Conservation (phyloP, 2,113 vertebrate genomes). For the Rhombomys opimus region DNA sequence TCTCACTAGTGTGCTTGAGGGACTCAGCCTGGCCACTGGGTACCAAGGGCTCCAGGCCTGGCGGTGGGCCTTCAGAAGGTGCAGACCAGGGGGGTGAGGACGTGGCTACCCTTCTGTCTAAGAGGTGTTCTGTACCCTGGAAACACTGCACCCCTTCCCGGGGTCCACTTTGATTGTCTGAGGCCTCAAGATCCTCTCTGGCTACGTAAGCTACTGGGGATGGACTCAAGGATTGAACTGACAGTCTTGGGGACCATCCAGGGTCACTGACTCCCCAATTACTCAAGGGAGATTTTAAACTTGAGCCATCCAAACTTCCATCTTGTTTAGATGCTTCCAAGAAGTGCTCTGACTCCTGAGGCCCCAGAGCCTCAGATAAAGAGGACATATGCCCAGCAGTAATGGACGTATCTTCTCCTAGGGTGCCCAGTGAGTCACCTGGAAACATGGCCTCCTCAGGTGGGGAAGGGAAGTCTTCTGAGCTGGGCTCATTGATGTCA, state of each 20-base stretch:
- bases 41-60: not conserved
- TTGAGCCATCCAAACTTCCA: not conserved
- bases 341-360: not conserved
- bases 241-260: not conserved
- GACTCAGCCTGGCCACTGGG: not conserved
- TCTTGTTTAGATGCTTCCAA: not conserved
- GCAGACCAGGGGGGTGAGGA: too few species aligned
- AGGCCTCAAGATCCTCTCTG: slow-evolving; percentile 57
- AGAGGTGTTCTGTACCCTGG: not conserved
- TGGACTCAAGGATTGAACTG: not conserved
- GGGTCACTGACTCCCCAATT: not conserved
- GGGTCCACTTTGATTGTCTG: slow-evolving; percentile 74
- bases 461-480: slow-evolving; percentile 82
- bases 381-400: slow-evolving; percentile 76
- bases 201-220: not conserved
- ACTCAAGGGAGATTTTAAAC: not conserved
- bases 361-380: slow-evolving; percentile 26
- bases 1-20: not conserved
- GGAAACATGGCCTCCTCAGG: slow-evolving; percentile 70
- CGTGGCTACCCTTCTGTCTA: not conserved
- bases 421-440: not conserved
- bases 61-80: not conserved
- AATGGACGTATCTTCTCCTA: slow-evolving; percentile 79
- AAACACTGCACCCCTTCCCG: slow-evolving; percentile 80
- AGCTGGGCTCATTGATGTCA: slow-evolving; percentile 29